phyloP scores from a whole-genome alignment of 2,113 vertebrate genomes.

The Chamaea fasciata region DNA sequence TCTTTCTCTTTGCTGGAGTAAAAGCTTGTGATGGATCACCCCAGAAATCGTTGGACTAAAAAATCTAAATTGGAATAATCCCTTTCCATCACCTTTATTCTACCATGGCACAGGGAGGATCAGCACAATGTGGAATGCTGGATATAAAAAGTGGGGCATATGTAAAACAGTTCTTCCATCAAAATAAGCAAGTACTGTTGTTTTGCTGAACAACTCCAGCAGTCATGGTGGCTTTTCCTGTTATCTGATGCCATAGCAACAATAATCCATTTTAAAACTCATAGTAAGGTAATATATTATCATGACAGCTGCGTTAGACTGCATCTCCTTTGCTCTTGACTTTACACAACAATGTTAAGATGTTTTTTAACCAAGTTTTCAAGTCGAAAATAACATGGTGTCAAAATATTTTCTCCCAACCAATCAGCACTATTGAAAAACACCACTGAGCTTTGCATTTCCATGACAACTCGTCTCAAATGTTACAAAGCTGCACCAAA shows the following conservation, averaged over 20 bases:
- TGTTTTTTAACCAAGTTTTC: slow-evolving; percentile 68
- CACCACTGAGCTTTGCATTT: slow-evolving; percentile 60
- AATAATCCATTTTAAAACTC: slow-evolving; percentile 38
- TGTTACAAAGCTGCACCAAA: slow-evolving; percentile 47
- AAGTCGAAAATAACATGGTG: slow-evolving; percentile 63
- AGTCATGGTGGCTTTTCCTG: slow-evolving; percentile 24
- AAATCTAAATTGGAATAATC: not conserved
- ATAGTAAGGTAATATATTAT: slow-evolving; percentile 52
- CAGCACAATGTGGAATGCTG: not conserved
- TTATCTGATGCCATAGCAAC: slow-evolving; percentile 47
- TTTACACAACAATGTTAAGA: slow-evolving; percentile 64
- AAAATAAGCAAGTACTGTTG: not conserved
- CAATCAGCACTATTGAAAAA: slow-evolving; percentile 69
- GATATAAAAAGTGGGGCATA: not conserved
- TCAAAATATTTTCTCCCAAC: slow-evolving; percentile 70
- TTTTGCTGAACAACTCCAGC: not conserved
- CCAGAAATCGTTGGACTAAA: not conserved
- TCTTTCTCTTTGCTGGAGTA: not conserved
- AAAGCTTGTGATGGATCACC: not conserved
- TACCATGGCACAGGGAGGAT: fast-evolving
- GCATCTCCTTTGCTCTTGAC: slow-evolving; percentile 53
- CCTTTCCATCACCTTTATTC: not conserved
- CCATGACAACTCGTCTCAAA: slow-evolving; percentile 60
- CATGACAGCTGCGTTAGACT: slow-evolving; percentile 31
- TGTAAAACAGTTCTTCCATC: not conserved